Conservation (phyloP, 2,113 vertebrate species). For the Tichodroma muraria region DNA sequence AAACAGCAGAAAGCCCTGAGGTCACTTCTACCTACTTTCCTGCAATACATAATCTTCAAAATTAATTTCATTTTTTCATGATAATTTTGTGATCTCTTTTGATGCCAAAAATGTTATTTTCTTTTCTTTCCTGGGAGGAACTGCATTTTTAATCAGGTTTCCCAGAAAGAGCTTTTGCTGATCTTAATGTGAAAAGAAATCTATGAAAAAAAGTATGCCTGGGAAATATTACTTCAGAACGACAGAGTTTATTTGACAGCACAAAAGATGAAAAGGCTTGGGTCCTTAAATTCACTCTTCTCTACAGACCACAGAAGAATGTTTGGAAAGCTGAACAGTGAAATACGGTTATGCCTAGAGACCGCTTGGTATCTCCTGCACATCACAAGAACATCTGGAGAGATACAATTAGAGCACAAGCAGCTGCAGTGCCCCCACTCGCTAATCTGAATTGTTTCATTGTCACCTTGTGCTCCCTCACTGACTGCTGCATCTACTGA, state of each 20-base stretch:
- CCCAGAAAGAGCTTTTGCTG: conserved; percentile 33
- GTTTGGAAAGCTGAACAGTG: background rate
- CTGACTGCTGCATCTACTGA: background rate
- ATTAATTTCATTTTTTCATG: background rate
- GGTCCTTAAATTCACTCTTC: conserved; percentile 1
- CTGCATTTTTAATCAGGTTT: conserved; percentile 52
- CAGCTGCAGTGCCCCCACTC: background rate
- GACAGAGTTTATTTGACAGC: conserved; percentile 31
- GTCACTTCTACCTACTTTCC: background rate
- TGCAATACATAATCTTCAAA: background rate
- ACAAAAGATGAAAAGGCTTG: conserved; percentile 8
- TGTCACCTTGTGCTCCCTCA: background rate
- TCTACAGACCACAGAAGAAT: background rate
- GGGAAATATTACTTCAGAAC: conserved; percentile 41
- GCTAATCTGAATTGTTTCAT: background rate
- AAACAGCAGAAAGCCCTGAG: background rate
- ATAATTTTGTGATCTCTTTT: conserved; percentile 31
- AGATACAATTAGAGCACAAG: background rate
- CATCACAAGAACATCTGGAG: conserved; percentile 28
- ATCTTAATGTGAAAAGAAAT: conserved; percentile 46
- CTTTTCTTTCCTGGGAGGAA: conserved; percentile 25
- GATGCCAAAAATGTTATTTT: conserved; percentile 18
- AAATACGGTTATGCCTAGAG: background rate
- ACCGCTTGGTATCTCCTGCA: background rate
- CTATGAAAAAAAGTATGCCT: background rate